Conservation (phyloP, 2,888 invertebrate genomes). For the Aproaerema taeniolella region DNA sequence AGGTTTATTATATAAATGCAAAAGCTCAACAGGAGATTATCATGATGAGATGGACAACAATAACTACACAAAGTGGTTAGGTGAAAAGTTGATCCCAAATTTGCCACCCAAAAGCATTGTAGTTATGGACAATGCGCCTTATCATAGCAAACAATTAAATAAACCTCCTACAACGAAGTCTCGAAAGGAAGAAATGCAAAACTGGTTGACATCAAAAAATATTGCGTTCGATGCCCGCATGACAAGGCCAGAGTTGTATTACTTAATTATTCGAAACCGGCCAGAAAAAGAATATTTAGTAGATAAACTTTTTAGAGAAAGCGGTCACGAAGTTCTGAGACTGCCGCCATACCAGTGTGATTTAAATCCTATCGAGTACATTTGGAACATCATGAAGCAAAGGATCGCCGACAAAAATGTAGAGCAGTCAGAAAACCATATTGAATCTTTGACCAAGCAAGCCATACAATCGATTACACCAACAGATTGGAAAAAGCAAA, state of each 20-base stretch:
- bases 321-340: slow-evolving; percentile 23
- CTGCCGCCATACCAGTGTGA: slow-evolving; percentile 14
- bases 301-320: slow-evolving; percentile 16
- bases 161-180: slow-evolving; percentile 12
- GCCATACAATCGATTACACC: slow-evolving; percentile 2
- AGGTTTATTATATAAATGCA: not conserved
- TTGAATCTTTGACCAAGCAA: slow-evolving; percentile 1
- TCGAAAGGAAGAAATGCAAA: slow-evolving; percentile 17
- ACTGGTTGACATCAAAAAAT: slow-evolving; percentile 19
- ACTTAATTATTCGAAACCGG: slow-evolving; percentile 13
- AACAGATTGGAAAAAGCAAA: slow-evolving; percentile 3
- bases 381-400: slow-evolving; percentile 10
- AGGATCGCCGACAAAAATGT: slow-evolving; percentile 13
- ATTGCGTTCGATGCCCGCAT: slow-evolving; percentile 20
- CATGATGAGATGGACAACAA: slow-evolving; percentile 21
- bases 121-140: slow-evolving; percentile 22
- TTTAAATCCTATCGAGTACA: slow-evolving; percentile 8
- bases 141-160: slow-evolving; percentile 17
- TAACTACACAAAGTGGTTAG: slow-evolving; percentile 23
- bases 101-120: slow-evolving; percentile 21
- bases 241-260: slow-evolving; percentile 19
- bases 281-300: slow-evolving; percentile 21
- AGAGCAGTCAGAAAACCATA: slow-evolving; percentile 4
- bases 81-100: slow-evolving; percentile 25
- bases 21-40: slow-evolving; percentile 19